Base-by-base conservation (phyloP, 1,140 invertebrate species). In the Andricus grossulariae region DNA sequence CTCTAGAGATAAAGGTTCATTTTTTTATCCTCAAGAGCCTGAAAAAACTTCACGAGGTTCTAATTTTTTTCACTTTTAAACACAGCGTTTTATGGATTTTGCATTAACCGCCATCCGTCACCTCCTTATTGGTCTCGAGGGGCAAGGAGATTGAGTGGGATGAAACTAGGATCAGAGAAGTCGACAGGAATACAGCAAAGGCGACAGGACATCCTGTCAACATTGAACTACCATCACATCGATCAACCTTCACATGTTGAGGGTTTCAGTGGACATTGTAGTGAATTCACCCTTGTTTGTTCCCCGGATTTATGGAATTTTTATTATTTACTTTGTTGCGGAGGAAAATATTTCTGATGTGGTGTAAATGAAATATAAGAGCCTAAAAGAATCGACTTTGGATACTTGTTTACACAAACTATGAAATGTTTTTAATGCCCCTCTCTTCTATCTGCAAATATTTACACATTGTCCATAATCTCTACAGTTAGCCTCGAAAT, bases 41-140 rank as follows among this genome's bases (percentile, higher is more conserved):
- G 13, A 77, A 60, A 73, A 7, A 3, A 13, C 21, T 60, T 74
- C 72, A 32, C 21, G 49, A 45, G 16, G 32, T 50, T 66, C 51
- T 73, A 16, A 16, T 80, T n/a, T 60, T 74, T 73, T 60, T 57
- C 54, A 18, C 54, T 55, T 55, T 18, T 18, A 15, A 80, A 82
- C 77, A 74, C 66, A 77, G 80, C 51, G 71, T 55, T 79, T 82
- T 84, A 84, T 84, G 79, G 81, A 83, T 84, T 84, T 84, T 73
- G 73, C 83, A 84, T 84, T 84, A 84, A 77, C 71, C 70, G 76
- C 57, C 60, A 39, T 19, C 52, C 75, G 80, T 80, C 78, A 79
- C 72, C 71, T 72, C 77, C 72, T 70, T 82, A 79, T 81, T 75
- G 80, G 54, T 55, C 75, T 57, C 72, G 78, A 49, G 54, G 74